Percentiles rank a stretch among this genome's conserved stretches.
Conservation (phyloP, 2,113 vertebrate genomes). For the Colius striatus region DNA sequence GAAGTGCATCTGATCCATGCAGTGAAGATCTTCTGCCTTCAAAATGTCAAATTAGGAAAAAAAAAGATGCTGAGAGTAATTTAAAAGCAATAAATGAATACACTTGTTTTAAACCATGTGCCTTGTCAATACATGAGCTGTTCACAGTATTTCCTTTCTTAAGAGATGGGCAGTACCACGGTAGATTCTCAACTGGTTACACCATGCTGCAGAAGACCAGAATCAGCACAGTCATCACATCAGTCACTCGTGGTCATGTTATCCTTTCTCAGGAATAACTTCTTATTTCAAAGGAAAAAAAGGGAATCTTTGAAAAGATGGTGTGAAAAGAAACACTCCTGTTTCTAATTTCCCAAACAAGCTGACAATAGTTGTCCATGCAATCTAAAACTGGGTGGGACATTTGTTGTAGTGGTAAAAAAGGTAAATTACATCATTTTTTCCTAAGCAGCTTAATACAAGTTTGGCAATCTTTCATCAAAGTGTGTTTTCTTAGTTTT, state of each 20-base stretch:
- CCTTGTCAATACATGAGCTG: not conserved
- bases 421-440: conserved; percentile 23
- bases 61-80: not conserved
- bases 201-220: not conserved
- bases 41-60: not conserved
- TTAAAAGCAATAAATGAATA: not conserved
- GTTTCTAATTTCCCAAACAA: not conserved
- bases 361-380: not conserved
- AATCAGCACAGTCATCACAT: not conserved
- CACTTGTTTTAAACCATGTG: not conserved
- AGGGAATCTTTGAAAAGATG: not conserved
- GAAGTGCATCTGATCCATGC: not conserved
- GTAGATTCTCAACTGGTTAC: not conserved
- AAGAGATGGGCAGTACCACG: not conserved
- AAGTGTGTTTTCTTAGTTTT: conserved; percentile 25
- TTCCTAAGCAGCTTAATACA: conserved; percentile 15
- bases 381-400: not conserved
- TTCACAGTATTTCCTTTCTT: not conserved
- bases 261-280: not conserved
- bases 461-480: conserved; percentile 45
- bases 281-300: too few species aligned
- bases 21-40: not conserved
- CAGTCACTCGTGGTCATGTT: not conserved
- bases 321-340: not conserved
- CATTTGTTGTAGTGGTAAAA: not conserved